Evolutionary conservation across 2,888 invertebrate genomes (phyloP), one percentile per base, ranked within the genome.

Genomic region (Alviniconcha strummeri): DNA sequence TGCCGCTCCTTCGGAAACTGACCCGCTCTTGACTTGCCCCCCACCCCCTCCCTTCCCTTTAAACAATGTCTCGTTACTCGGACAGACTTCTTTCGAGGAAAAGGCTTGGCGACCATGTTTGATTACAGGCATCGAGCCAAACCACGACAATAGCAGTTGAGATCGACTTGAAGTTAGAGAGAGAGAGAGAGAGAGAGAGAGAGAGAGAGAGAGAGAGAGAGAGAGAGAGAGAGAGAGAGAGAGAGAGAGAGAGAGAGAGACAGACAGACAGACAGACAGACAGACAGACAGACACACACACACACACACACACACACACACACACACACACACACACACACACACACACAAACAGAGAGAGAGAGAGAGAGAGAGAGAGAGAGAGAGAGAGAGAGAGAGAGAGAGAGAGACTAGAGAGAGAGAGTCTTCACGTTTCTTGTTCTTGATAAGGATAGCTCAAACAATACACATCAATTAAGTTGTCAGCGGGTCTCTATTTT

Each of bases 151-250:
- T 13, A 64, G 15, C 15, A 64, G 9, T 15, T 64, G 64, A 9
- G 15, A 9, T 15, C 15, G 9, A 17, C 17, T 71, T 11, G 5
- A 7, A 71, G 71, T 5, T 2, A 11, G 77, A 78, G 56, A 55
- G 56, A 56, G 55, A 56, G 55, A 77, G 57, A 56, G 55, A 52
- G 52, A 19, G 9, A 36, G 56, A 15, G 4, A 76, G 52, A 76
- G 77, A 77, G 55, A 77, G 77, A 77, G 55, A 77, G 77, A 56
- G 55, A 77, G 77, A 77, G 55, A 77, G 77, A 77, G 55, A 77
- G 77, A 77, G 55, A 77, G 77, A 77, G 55, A 77, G 77, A 77
- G 55, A 77, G 77, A 77, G 55, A 19, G 54, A 67, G 17, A 55
- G 69, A 52, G 7, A 81, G 69, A 67, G 9, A 64, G n/a, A 79